Percentiles rank a stretch among this genome's conserved stretches.
Conservation (phyloP, 2,888 invertebrate species). For the Ectemnius continuus region DNA sequence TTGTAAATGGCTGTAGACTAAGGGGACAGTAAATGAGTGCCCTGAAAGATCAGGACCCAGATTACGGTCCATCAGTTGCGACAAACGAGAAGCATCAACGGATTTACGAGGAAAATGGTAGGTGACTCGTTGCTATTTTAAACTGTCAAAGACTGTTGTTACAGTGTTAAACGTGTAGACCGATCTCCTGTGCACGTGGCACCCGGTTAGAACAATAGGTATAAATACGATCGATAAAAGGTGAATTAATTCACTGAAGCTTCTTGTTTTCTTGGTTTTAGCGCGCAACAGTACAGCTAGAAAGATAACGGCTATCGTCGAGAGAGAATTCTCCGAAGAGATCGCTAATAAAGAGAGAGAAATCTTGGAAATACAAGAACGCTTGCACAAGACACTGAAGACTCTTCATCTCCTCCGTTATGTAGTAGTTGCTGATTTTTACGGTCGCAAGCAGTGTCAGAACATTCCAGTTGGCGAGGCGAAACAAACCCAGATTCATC, state of each 20-base stretch:
- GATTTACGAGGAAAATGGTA: conserved; percentile 71
- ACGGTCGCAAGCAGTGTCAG: conserved; percentile 80
- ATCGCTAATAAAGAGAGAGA: conserved; percentile 85
- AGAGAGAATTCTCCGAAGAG: conserved; percentile 86
- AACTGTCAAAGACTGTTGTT: too few relatives aligned
- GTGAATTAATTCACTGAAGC: too few relatives aligned
- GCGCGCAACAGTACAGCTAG: conserved; percentile 69
- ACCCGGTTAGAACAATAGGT: too few relatives aligned
- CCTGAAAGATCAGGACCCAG: conserved; percentile 72
- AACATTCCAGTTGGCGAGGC: conserved; percentile 73
- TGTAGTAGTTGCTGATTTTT: conserved; percentile 82
- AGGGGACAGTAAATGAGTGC: conserved; percentile 59
- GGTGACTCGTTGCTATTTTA: background rate
- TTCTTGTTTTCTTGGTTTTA: conserved; percentile 30
- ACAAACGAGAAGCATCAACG: conserved; percentile 66
- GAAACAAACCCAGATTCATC: conserved; percentile 83
- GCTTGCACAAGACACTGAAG: conserved; percentile 81
- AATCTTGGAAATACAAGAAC: conserved; percentile 84
- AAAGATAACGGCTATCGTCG: conserved; percentile 83
- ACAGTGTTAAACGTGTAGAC: too few relatives aligned
- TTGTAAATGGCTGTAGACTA: background rate
- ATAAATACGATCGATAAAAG: too few relatives aligned
- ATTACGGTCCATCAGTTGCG: conserved; percentile 68
- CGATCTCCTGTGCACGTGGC: too few relatives aligned
- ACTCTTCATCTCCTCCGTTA: conserved; percentile 82